Evolutionary conservation across 2,888 invertebrate genomes (phyloP).

Genomic region (Lysandra coridon): DNA sequence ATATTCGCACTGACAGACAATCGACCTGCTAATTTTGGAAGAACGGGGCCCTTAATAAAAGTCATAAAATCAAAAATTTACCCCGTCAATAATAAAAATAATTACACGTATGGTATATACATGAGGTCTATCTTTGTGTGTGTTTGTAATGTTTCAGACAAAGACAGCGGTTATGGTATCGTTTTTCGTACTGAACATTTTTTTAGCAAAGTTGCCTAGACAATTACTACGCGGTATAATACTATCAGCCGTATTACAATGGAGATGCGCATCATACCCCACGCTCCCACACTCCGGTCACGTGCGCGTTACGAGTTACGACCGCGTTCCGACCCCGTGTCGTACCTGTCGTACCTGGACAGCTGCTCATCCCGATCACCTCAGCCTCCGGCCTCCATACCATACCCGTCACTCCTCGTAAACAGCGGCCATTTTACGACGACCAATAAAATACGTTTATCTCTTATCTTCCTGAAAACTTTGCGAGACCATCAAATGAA

Average conservation of each 20-base stretch:
- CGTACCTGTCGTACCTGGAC: conserved; percentile 48
- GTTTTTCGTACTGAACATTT: too few relatives aligned
- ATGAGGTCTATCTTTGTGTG: too few relatives aligned
- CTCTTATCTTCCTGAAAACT: conserved; percentile 2
- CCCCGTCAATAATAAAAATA: too few relatives aligned
- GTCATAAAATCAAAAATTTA: too few relatives aligned
- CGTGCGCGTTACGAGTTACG: conserved; percentile 61
- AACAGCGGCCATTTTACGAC: conserved; percentile 54
- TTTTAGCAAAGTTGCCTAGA: too few relatives aligned
- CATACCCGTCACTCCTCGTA: conserved; percentile 55
- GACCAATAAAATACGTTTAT: conserved; percentile 43
- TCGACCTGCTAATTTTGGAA: too few relatives aligned
- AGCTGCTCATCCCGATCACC: conserved; percentile 42
- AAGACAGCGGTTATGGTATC: too few relatives aligned
- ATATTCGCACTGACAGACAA: too few relatives aligned
- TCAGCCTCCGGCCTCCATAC: conserved; percentile 30
- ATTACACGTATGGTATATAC: too few relatives aligned
- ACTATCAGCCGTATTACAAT: not conserved
- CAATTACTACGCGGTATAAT: too few relatives aligned
- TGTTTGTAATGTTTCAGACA: too few relatives aligned
- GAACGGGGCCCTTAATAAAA: too few relatives aligned
- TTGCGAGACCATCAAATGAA: conserved; percentile 40
- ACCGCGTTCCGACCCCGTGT: conserved; percentile 57
- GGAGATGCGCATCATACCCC: not conserved
- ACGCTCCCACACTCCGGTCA: conserved; percentile 53